Base-by-base conservation (phyloP, 2,797 vertebrate species). In the Sphaeramia orbicularis region DNA sequence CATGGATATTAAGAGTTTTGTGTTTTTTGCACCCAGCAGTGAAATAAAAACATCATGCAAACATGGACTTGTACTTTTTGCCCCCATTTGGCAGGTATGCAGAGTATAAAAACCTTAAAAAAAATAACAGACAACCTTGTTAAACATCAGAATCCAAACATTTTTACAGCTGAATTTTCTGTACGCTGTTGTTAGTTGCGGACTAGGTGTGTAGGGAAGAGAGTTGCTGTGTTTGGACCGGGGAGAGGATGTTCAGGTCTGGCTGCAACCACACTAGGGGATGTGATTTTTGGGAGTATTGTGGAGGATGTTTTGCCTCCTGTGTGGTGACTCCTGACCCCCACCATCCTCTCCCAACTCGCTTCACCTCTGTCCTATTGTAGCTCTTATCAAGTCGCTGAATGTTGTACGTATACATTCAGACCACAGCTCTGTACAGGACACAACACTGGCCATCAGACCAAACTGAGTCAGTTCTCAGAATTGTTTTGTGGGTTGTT, bases 271-370 rank as follows among this genome's bases (percentile, higher is more conserved):
- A 64, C 71, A 76, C 16, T 65, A 57, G 65, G 78, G 80, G 79
- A 85, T 82, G 86, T 87, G 87, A 67, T 87, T 85, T 90, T 87
- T 86, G 84, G 77, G 88, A 78, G 81, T 61, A 61, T 44, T 66
- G 47, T 21, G 72, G 83, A 90, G 91, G 90, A 93, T 92, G 93
- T 94, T 92, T 89, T 84, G 85, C 87, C 92, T 94, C 89, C 91
- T 93, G 90, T 89, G 86, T 75, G 80, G 65, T 80, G 88, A 91
- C 90, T 86, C 65, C 65, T 91, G 92, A 94, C 92, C 93, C 47
- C 79, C 76, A 42, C 81, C 80, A 90, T 93, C 91, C 92, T 92
- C 84, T 77, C 65, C 32, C 49, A 70, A 87, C 84, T 88, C 83
- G 84, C 45, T 30, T 71, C 74, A 89, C 84, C 78, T 87, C 85